These are phyloP conservation scores for Peribatodes rhomboidaria DNA, from an alignment of 2,888 invertebrate genomes.

Conservation along the genomic window DNA sequence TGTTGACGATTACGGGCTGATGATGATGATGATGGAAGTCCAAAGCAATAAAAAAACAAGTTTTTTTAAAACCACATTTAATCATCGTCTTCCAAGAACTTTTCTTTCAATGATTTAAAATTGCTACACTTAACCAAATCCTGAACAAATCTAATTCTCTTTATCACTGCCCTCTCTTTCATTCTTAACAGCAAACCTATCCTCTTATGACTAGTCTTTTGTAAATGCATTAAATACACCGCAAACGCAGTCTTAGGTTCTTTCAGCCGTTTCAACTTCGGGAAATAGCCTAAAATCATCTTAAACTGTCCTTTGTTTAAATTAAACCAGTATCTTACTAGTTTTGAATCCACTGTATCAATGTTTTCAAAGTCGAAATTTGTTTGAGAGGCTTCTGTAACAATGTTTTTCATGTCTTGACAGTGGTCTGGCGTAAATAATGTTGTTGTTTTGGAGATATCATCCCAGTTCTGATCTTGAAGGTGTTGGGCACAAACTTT, in stretches of 20 bases:
- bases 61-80: background rate
- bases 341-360: conserved; percentile 22
- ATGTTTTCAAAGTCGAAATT: conserved; percentile 25
- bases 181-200: conserved; percentile 19
- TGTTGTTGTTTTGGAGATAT: conserved; percentile 3
- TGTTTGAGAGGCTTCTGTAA: background rate
- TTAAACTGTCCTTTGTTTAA: conserved; percentile 26
- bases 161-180: background rate
- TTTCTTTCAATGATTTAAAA: background rate
- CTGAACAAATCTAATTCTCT: background rate
- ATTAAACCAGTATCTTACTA: conserved; percentile 28
- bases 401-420: conserved; percentile 20
- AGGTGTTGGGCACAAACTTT: conserved; percentile 22
- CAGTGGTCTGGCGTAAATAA: conserved; percentile 17
- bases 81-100: conserved; percentile 10
- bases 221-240: conserved; percentile 27
- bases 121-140: conserved; percentile 1
- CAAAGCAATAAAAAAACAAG: background rate
- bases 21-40: no score
- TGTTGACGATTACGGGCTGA: no score
- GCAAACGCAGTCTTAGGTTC: conserved; percentile 23
- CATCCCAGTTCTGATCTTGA: conserved; percentile 36
- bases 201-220: conserved; percentile 12
- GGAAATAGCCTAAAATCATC: conserved; percentile 16
- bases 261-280: background rate